Conservation (phyloP, 2,888 invertebrate species). For the Spisula solida region DNA sequence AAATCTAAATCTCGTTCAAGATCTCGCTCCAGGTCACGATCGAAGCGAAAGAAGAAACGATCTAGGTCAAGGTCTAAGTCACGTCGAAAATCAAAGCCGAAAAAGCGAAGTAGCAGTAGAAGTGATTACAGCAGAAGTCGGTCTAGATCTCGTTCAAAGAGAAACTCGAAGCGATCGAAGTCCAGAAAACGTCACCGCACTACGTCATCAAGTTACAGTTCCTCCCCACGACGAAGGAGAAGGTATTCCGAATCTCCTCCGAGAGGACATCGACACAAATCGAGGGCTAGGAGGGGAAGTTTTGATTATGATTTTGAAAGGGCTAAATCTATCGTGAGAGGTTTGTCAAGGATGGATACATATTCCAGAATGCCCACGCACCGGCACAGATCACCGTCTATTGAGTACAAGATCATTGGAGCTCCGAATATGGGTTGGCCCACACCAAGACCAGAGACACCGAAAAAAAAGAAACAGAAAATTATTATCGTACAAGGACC, state of each 20-base stretch:
- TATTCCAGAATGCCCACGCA: slow-evolving; percentile 46
- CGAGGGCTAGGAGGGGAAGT: slow-evolving; percentile 57
- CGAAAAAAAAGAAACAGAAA: slow-evolving; percentile 61
- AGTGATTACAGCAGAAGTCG: slow-evolving; percentile 25
- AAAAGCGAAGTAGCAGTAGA: slow-evolving; percentile 29
- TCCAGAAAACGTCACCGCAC: slow-evolving; percentile 59
- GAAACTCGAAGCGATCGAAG: slow-evolving; percentile 43
- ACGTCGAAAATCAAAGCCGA: slow-evolving; percentile 23
- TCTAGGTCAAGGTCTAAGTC: slow-evolving; percentile 50
- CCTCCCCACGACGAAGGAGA: slow-evolving; percentile 52
- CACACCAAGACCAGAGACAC: slow-evolving; percentile 43
- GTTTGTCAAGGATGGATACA: slow-evolving; percentile 65
- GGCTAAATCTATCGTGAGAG: slow-evolving; percentile 64
- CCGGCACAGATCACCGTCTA: slow-evolving; percentile 51
- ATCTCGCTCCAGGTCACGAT: slow-evolving; percentile 27
- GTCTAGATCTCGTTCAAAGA: slow-evolving; percentile 47
- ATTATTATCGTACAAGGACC: slow-evolving; percentile 65
- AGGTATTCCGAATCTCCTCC: slow-evolving; percentile 53
- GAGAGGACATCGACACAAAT: slow-evolving; percentile 39
- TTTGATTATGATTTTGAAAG: slow-evolving; percentile 69
- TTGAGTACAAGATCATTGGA: slow-evolving; percentile 55
- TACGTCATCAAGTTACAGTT: slow-evolving; percentile 52
- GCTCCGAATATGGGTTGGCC: slow-evolving; percentile 61
- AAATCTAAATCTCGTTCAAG: slow-evolving; percentile 50
- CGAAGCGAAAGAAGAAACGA: slow-evolving; percentile 33